Evolutionary conservation across 2,797 vertebrate genomes (phyloP), one percentile per base, ranked within the genome.

Genomic region (Eulemur coronatus): DNA sequence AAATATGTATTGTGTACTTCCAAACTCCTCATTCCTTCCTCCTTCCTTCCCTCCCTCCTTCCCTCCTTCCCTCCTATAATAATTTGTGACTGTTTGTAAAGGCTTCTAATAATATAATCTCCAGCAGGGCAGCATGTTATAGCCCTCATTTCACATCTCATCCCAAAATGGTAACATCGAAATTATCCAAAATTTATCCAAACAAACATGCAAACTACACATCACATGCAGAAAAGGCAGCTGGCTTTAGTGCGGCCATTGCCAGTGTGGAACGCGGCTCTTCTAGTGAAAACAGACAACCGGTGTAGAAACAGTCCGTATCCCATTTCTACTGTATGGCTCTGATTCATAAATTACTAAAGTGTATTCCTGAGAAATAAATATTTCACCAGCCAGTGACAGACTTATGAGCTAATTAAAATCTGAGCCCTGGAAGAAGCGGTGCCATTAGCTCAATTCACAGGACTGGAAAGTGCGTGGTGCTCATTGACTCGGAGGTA

Each of bases 361-460:
- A 84, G 88, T 97, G 50, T 89, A 89, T 97, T 98, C 96, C 75
- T 97, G 84, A 94, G 98, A 97, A 98, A 98, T 97, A 98, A 98
- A 97, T 98, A 98, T 98, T 98, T 98, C 88, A 97, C 97, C 96
- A 57, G 59, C 48, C 88, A 85, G 86, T 97, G 96, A 97, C 97
- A 98, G 96, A 97, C 96, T 97, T 98, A 97, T 0, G 28, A 97
- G 94, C 95, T 98, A 97, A 98, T 98, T 98, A 98, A 98, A 97
- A 92, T 96, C 96, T 82, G 79, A 92, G 94, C 50, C 96, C 88
- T 65, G 57, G 85, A 97, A 97, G 90, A 67, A 98, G 72, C 8
- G 18, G 43, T 59, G 43, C 82, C 79, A 50, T 98, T 97, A 97
- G 52, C 81, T 96, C 15, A 18, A 11, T 61, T 79, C 50, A 3